Base-by-base conservation (phyloP, 2,888 invertebrate species). In the Archips xylosteana region DNA sequence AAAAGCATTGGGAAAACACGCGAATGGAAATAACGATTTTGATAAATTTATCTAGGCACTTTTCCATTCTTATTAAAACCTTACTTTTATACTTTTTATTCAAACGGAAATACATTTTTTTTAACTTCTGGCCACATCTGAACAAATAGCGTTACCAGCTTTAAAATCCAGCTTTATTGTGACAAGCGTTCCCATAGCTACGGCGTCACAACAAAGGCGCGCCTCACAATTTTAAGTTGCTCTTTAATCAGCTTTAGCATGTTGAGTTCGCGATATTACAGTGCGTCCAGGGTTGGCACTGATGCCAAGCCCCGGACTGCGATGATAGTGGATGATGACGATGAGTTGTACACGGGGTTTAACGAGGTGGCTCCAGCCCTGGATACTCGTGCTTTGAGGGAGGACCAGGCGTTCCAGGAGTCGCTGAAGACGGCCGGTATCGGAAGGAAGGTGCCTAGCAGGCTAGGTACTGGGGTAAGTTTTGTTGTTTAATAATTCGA, bases 321-420 rank as follows among this genome's bases (percentile, higher is more conserved):
- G 0, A 85, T 89, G 77, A 84, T 91, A 4, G 83, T 92, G 9
- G 93, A 92, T 49, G 95, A 95, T 49, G 96, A 96, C 23, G 96
- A 96, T 71, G 96, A 96, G 76, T 84, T 96, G 60, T 96, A 97
- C 83, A 89, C 95, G 8, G 96, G 96, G 2, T 96, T 96, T 84
- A 96, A 96, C 82, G 96, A 96, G 39, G 96, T 96, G 78, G 95
- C 96, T 8, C 95, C 96, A 1, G 95, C 96, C 2, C 91, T 96
- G 75, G 96, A 96, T 81, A 96, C 96, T 0, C 93, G 97, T 86
- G 96, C 96, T 84, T 88, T 97, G 75, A 95, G 96, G 67, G 96
- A 96, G 79, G 97, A 97, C 87, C 95, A 96, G 78, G 95, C 94
- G 42, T 97, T 97, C 82, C 97, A 97, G 87, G 96, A 97, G 86